Conservation (phyloP, 92 coral and sea anemone genomes). For the Zoanthus gigantus region DNA sequence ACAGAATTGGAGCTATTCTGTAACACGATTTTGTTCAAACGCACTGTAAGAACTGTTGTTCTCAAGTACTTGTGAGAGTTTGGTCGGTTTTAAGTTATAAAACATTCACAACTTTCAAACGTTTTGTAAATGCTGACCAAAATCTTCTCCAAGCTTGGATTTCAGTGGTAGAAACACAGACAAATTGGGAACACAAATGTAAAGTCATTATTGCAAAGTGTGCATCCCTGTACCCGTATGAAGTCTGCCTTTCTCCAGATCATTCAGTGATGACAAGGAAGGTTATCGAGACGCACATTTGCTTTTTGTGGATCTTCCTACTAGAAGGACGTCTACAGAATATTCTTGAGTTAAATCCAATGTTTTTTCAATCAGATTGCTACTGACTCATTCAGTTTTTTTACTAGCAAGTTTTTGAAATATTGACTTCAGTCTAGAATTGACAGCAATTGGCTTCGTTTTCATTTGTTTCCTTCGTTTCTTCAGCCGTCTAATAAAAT, state of each 20-base stretch:
- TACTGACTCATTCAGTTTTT: background rate
- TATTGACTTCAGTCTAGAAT: background rate
- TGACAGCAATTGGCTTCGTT: background rate
- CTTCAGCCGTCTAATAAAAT: slow-evolving; percentile 15
- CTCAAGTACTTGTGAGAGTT: background rate
- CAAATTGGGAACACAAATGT: background rate
- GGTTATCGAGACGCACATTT: background rate
- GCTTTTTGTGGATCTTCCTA: background rate
- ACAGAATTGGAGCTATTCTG: background rate
- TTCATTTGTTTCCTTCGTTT: background rate
- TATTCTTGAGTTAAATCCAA: background rate
- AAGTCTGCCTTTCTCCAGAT: background rate
- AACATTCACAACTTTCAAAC: too few relatives aligned
- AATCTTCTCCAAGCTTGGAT: background rate
- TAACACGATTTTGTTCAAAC: background rate
- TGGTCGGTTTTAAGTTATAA: background rate
- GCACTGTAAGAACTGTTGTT: too few relatives aligned
- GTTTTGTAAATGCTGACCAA: background rate
- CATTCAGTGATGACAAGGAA: background rate
- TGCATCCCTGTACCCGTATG: background rate
- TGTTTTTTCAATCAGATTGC: background rate
- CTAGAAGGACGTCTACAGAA: background rate
- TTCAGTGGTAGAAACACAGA: background rate
- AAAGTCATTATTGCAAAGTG: background rate
- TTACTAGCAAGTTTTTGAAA: background rate